Conservation (phyloP, 1,140 invertebrate genomes). For the Lepidurus packardi region DNA sequence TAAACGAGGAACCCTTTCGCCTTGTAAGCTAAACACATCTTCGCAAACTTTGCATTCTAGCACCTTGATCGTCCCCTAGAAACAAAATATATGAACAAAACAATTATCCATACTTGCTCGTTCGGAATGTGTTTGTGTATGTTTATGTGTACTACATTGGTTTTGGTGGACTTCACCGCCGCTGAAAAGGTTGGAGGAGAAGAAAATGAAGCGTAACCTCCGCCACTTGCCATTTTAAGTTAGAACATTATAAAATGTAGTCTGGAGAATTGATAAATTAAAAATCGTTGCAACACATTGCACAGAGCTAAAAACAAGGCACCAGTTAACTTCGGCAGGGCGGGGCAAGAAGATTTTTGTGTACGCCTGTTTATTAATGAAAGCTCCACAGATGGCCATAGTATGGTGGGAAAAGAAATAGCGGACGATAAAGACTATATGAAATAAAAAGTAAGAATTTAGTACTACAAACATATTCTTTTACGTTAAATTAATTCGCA, state of each 20-base stretch:
- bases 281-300: background rate
- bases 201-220: background rate
- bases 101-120: background rate
- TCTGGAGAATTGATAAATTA: background rate
- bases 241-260: background rate
- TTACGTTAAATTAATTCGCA: too few species aligned
- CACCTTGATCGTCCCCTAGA: constrained; percentile 41
- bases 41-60: constrained; percentile 59
- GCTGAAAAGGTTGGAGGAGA: background rate
- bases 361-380: too few species aligned
- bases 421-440: too few species aligned
- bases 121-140: background rate
- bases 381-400: too few species aligned
- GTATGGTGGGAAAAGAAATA: too few species aligned
- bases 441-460: too few species aligned
- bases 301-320: background rate
- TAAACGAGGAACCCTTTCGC: constrained; percentile 56
- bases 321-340: too few species aligned
- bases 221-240: background rate
- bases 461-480: too few species aligned
- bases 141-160: too few species aligned
- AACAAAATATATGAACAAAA: background rate
- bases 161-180: background rate
- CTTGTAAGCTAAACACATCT: constrained; percentile 56
- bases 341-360: too few species aligned